phyloP scores from a whole-genome alignment of 2,797 vertebrate species.

The Sebastes diaconus region DNA sequence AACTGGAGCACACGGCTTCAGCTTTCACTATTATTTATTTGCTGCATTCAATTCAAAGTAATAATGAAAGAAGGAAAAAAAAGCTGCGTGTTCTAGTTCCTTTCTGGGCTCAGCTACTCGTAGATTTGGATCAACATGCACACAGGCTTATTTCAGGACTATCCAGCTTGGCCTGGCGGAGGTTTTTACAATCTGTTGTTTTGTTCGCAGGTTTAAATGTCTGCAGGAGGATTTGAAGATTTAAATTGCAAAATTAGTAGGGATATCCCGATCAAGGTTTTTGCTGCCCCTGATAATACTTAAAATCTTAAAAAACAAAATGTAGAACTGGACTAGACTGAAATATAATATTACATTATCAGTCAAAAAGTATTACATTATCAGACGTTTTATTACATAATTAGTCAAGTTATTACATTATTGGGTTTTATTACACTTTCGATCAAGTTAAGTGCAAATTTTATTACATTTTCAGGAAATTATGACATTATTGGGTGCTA shows the following conservation, averaged over 20 bases:
- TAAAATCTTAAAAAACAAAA: too few relatives aligned
- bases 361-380: background rate
- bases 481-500: background rate
- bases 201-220: constrained; percentile 14
- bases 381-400: background rate
- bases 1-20: constrained; percentile 18
- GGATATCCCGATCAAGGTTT: background rate
- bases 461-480: background rate
- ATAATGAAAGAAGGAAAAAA: constrained; percentile 6
- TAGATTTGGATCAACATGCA: constrained; percentile 11
- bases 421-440: background rate
- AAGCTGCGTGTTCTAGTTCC: constrained; percentile 11
- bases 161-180: constrained; percentile 5
- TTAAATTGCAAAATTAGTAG: background rate
- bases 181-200: constrained; percentile 8
- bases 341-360: background rate
- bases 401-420: background rate
- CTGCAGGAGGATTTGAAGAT: constrained; percentile 6
- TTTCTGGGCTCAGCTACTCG: constrained; percentile 11
- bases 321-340: too few relatives aligned
- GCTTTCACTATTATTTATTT: constrained; percentile 33
- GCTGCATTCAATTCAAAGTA: constrained; percentile 16
- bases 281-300: background rate
- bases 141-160: background rate
- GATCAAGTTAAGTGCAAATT: background rate